Evolutionary conservation across 2,797 vertebrate species (phyloP).

Genomic region (Eupleurogrammus muticus): DNA sequence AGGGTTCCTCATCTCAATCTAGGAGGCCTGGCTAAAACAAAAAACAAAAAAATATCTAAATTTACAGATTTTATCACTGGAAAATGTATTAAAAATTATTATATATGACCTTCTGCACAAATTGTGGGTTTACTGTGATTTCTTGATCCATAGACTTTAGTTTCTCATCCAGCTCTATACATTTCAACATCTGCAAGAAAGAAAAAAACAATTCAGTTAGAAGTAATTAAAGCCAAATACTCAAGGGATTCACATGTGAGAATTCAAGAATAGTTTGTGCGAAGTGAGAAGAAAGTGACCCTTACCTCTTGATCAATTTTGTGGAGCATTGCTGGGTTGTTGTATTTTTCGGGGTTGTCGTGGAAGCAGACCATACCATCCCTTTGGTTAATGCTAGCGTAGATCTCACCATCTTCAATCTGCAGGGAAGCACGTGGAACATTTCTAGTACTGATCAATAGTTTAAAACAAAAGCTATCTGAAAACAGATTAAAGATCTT

Average conservation of each 20-base stretch:
- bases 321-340: conserved; percentile 99
- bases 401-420: conserved; percentile 99
- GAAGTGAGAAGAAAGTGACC: background rate
- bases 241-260: background rate
- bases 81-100: too few species aligned
- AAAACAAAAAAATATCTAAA: too few species aligned
- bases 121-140: conserved; percentile 99
- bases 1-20: too few species aligned
- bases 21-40: too few species aligned
- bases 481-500: background rate
- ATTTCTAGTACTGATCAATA: background rate
- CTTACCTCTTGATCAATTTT: conserved; percentile 99
- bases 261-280: rapidly evolving
- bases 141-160: conserved; percentile 99
- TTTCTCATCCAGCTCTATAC: conserved; percentile 99
- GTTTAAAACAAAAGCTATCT: background rate
- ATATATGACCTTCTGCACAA: conserved; percentile 95
- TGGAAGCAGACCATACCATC: conserved; percentile 99
- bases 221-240: background rate
- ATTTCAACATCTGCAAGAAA: conserved; percentile 95
- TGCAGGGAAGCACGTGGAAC: conserved; percentile 56
- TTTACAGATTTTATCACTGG: too few species aligned
- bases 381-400: conserved; percentile 99
- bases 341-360: conserved; percentile 99
- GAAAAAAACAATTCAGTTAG: background rate